Evolutionary conservation across 2,113 vertebrate genomes (phyloP), one percentile per base, ranked within the genome.

Genomic region (Sander vitreus): DNA sequence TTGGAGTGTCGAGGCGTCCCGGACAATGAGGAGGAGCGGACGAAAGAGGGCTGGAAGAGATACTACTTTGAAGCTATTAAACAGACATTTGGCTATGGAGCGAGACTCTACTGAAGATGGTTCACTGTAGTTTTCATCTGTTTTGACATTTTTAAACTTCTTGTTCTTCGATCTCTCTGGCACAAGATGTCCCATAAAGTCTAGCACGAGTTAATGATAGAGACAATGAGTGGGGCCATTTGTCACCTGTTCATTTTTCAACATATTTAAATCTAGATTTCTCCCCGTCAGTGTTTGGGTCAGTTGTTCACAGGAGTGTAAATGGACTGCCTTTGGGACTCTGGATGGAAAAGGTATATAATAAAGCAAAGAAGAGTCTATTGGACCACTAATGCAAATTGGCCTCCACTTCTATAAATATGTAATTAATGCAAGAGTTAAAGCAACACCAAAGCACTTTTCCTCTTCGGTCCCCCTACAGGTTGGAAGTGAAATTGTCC

Each of bases 41-140:
- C 97, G 48, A 96, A 96, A 90, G 96, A 97, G 84, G 98, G 98
- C 87, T 99, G 98, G 98, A 96, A 97, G 93, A 95, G 96, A 93
- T 98, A 99, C 91, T 99, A 99, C 93, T 98, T 99, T 0, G 96
- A 98, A 70, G 96, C 97, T 91, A 99, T 99, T 79, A 99, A 98
- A 96, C 97, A 98, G 96, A 99, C 98, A 67, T 99, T 99, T 94
- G 98, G 98, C 85, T 99, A 94, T 0, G 98, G 98, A 0, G 96
- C 97, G 15, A 94, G 95, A 73, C 96, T 99, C 78, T 97, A 95
- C 92, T 98, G 96, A 96, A 74, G 36, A 50, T 4, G 0, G 3
- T 6, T 23, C 47, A 0, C 74, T 48, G 50, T 66, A 11, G 48
- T 50, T 60, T 23, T 1, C 9, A 43, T 60, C 59, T 0, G 2